Evolutionary conservation across 2,888 invertebrate genomes (phyloP).

Genomic region (Drosophila ezoana): DNA sequence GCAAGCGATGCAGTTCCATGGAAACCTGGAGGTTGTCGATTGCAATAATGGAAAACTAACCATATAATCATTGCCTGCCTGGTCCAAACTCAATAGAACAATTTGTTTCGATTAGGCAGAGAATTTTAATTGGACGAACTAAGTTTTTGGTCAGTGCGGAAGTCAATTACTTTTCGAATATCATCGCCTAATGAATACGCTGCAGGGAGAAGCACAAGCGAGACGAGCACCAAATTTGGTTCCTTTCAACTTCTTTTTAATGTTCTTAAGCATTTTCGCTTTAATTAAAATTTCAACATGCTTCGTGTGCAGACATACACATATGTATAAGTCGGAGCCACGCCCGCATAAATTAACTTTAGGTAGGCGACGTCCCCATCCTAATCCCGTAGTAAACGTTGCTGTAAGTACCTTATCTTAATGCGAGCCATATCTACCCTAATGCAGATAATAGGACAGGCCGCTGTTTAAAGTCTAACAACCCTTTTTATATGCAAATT

Average conservation of each 20-base stretch:
- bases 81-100: too few relatives aligned
- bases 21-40: too few relatives aligned
- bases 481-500: slow-evolving; percentile 82
- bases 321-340: slow-evolving; percentile 29
- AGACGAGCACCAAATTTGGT: slow-evolving; percentile 19
- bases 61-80: too few relatives aligned
- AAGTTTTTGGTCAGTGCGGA: slow-evolving; percentile 54
- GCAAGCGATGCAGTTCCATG: too few relatives aligned
- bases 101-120: slow-evolving; percentile 16
- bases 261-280: slow-evolving; percentile 62
- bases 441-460: slow-evolving; percentile 79
- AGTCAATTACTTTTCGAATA: slow-evolving; percentile 59
- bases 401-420: slow-evolving; percentile 76
- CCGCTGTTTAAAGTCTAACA: slow-evolving; percentile 80
- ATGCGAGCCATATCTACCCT: slow-evolving; percentile 77
- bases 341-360: slow-evolving; percentile 80
- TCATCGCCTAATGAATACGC: slow-evolving; percentile 1
- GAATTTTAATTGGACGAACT: slow-evolving; percentile 59
- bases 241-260: slow-evolving; percentile 36
- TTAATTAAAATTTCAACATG: slow-evolving; percentile 79
- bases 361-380: slow-evolving; percentile 29
- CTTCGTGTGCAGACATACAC: slow-evolving; percentile 24
- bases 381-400: slow-evolving; percentile 54
- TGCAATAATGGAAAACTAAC: too few relatives aligned
- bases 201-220: not conserved